A percentile compares a stretch with the other conserved stretches of the same genome.
These are phyloP conservation scores for Melanotus villosus DNA, from an alignment of 2,888 invertebrate species.

Conservation along the genomic window DNA sequence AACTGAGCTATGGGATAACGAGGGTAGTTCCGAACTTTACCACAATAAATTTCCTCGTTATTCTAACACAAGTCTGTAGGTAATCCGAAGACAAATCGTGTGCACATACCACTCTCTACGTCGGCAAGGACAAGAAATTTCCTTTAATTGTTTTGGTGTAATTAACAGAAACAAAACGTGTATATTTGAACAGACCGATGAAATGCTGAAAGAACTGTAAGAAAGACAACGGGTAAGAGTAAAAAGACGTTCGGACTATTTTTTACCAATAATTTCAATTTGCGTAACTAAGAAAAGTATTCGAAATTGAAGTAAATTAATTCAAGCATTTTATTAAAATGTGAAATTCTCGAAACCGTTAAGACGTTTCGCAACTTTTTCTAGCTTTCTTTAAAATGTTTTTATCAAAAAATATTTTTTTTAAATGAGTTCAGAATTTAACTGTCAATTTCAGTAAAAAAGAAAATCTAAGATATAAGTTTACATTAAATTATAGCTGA, in stretches of 20 bases:
- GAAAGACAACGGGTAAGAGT: neutral
- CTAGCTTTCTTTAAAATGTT: too few species aligned
- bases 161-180: conserved; percentile 7
- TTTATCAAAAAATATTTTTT: too few species aligned
- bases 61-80: conserved; percentile 6
- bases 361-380: neutral
- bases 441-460: too few species aligned
- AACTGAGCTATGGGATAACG: neutral
- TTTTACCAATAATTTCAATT: neutral
- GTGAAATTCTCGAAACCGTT: neutral
- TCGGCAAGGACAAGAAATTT: conserved; percentile 1
- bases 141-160: conserved; percentile 17
- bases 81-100: conserved; percentile 10
- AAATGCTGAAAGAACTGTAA: neutral
- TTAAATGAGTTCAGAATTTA: too few species aligned
- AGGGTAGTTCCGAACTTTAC: conserved; percentile 1
- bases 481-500: too few species aligned
- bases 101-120: neutral
- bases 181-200: neutral
- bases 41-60: neutral
- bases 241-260: neutral
- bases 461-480: too few species aligned
- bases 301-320: neutral
- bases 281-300: neutral
- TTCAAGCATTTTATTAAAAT: neutral